Evolutionary conservation across 2,888 invertebrate genomes (phyloP).

Genomic region (Caenorhabditis sinica): DNA sequence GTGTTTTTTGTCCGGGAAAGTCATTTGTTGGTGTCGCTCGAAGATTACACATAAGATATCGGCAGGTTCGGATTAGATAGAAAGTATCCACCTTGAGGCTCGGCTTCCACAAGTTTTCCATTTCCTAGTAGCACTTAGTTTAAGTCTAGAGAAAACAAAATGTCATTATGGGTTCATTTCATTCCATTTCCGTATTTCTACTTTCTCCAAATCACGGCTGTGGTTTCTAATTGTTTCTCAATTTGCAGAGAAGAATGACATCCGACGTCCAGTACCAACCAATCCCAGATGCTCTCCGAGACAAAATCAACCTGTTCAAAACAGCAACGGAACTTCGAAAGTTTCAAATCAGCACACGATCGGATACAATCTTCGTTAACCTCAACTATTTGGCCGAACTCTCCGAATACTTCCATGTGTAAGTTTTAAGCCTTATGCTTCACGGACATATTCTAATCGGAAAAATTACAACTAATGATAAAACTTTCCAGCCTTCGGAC

Average conservation of each 20-base stretch:
- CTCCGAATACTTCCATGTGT: conserved; percentile 64
- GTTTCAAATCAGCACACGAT: conserved; percentile 56
- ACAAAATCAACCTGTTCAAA: conserved; percentile 40
- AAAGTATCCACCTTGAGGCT: no score
- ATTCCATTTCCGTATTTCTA: no score
- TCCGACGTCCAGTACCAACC: conserved; percentile 3
- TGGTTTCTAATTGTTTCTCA: background rate
- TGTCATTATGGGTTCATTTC: no score
- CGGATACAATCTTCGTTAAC: conserved; percentile 54
- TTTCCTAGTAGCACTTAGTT: no score
- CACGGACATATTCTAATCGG: background rate
- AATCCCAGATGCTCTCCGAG: conserved; percentile 27
- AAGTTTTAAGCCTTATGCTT: conserved; percentile 8
- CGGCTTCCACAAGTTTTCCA: no score
- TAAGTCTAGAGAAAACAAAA: no score
- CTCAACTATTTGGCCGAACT: conserved; percentile 60
- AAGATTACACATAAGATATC: no score
- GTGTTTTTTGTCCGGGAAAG: no score
- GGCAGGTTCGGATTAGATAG: no score
- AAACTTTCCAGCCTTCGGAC: conserved; percentile 54
- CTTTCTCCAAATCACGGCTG: no score
- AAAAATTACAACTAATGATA: background rate
- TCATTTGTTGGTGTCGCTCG: no score
- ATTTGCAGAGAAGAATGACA: conserved; percentile 20
- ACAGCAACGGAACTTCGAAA: conserved; percentile 50